Evolutionary conservation across 1,140 invertebrate species (phyloP), one percentile per base, ranked within the genome.

Genomic region (Lethrus apterus): DNA sequence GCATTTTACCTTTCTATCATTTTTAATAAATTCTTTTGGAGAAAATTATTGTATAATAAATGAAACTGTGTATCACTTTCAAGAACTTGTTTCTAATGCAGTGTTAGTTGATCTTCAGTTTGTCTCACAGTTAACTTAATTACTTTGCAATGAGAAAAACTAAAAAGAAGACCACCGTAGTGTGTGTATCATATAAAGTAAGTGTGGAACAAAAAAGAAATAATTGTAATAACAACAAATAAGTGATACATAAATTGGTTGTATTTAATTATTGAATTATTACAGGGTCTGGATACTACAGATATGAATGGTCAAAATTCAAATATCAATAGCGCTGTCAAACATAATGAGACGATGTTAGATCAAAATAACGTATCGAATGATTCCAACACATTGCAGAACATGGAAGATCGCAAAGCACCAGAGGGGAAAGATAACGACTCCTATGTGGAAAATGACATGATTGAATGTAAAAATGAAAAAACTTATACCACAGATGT

Each of bases 401-500:
- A n/a, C n/a, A n/a, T 76, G 48, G 32, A 71, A 50, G 71, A 77
- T 1, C 66, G 81, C 10, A 77, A 76, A 67, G 82, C 80, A 18
- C 85, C 84, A 1, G 85, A 88, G 53, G 84, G 84, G 26, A 84
- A 86, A 62, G 83, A 86, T 59, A 82, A 84, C 61, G 78, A 79
- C 50, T 77, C 75, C 10, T 4, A 21, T 21, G 24, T 52, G 17
- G 50, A 50, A 14, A 15, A 7, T 50, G 81, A 86, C 67, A 79
- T 80, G 67, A 81, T 84, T 65, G 85, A 86, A 72, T 57, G 57
- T 15, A 86, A 89, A 69, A 89, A 89, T 74, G 87, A 90, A 66
- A 84, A 89, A 24, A 76, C 70, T 50, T 78, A 79, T 63, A 78
- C 82, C 46, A 80, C 79, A 46, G 84, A 87, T 67, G 81, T 81